A percentile compares a stretch with the other conserved stretches of the same genome.
phyloP scores from a whole-genome alignment of 2,888 invertebrate species.

The Enoplolaimus lenunculus region DNA sequence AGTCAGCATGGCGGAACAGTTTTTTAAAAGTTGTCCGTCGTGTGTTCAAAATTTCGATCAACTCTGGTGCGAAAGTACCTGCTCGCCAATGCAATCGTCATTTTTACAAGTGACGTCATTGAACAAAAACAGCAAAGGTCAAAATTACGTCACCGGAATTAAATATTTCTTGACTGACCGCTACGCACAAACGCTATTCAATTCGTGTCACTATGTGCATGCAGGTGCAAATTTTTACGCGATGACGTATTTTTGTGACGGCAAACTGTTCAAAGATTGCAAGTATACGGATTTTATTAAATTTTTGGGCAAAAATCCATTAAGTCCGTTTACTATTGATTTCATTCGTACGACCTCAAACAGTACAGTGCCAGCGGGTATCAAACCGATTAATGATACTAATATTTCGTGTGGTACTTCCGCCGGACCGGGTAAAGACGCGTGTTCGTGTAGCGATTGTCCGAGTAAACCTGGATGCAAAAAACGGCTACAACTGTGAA shows the following conservation, averaged over 20 bases:
- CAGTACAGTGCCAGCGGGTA: neutral
- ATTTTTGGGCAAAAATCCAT: slow-evolving; percentile 6
- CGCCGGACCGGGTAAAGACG: too few relatives aligned
- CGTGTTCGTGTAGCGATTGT: neutral
- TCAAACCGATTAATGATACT: neutral
- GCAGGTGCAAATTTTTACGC: neutral
- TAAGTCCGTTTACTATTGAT: slow-evolving; percentile 7
- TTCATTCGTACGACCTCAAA: neutral
- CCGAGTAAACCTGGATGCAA: neutral
- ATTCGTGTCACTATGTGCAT: slow-evolving; percentile 9
- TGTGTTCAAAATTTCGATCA: slow-evolving; percentile 11
- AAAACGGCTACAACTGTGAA: too few relatives aligned
- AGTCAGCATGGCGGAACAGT: neutral
- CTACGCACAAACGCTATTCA: neutral
- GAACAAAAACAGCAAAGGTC: neutral
- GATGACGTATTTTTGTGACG: slow-evolving; percentile 7
- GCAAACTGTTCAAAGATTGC: slow-evolving; percentile 1
- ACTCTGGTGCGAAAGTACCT: slow-evolving; percentile 10
- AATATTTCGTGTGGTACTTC: neutral
- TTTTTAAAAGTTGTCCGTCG: slow-evolving; percentile 5
- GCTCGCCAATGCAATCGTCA: slow-evolving; percentile 6
- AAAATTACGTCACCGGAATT: neutral
- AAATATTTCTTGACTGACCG: neutral
- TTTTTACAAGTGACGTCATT: neutral
- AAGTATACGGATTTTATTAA: neutral